These are phyloP conservation scores for Rapana venosa DNA, from an alignment of 2,888 invertebrate species.

Conservation along the genomic window DNA sequence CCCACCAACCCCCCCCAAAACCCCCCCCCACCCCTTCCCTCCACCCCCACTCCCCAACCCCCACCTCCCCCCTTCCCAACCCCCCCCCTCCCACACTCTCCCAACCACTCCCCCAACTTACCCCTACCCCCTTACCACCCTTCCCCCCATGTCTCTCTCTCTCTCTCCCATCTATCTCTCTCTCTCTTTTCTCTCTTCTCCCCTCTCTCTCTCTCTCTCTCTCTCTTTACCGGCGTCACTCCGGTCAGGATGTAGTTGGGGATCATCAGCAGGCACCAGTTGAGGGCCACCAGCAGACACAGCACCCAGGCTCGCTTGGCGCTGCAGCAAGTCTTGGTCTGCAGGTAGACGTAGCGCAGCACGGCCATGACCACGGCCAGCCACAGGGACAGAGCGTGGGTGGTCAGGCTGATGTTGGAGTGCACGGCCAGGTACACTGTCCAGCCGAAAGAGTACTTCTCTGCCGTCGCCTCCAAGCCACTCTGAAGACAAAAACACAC, in stretches of 20 bases:
- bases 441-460: conserved; percentile 74
- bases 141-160: background rate
- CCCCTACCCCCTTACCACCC: background rate
- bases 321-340: conserved; percentile 48
- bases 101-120: background rate
- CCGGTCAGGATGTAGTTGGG: conserved; percentile 66
- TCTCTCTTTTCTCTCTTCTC: no score
- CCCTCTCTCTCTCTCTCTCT: no score
- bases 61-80: background rate
- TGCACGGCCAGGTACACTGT: conserved; percentile 83
- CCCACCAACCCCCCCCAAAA: background rate
- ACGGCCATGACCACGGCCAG: conserved; percentile 94
- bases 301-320: conserved; percentile 33
- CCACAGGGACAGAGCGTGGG: conserved; percentile 95
- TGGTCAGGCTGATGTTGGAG: conserved; percentile 90
- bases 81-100: background rate
- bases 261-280: conserved; percentile 76
- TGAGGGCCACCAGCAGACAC: conserved; percentile 81
- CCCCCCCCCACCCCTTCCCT: background rate
- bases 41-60: background rate
- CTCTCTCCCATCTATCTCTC: background rate
- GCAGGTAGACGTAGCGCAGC: conserved; percentile 85
- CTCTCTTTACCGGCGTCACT: conserved; percentile 41
- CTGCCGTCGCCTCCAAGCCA: conserved; percentile 55
- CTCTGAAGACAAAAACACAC: no score